A percentile compares a stretch with the other conserved stretches of the same genome.
These are phyloP conservation scores for Merodon equestris DNA, from an alignment of 2,888 invertebrate species.

Conservation along the genomic window DNA sequence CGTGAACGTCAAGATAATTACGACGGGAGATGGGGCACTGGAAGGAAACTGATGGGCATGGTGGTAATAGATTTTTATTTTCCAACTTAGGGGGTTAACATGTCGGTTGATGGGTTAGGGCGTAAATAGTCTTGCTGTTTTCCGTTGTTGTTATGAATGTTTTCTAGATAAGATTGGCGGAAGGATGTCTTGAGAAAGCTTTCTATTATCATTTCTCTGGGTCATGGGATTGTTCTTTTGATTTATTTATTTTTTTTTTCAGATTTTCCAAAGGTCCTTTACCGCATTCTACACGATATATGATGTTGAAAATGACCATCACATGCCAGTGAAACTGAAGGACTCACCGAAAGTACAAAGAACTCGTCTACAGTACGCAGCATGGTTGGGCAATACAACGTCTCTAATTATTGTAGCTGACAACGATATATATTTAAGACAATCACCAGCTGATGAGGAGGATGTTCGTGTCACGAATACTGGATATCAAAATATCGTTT, in stretches of 20 bases:
- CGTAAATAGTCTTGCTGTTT: too few species aligned
- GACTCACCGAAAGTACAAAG: conserved; percentile 84
- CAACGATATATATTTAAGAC: conserved; percentile 93
- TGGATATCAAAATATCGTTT: conserved; percentile 88
- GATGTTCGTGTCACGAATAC: conserved; percentile 87
- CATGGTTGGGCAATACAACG: conserved; percentile 89
- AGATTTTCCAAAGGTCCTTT: conserved; percentile 92
- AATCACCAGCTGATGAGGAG: conserved; percentile 84
- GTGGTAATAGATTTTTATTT: too few species aligned
- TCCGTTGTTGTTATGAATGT: too few species aligned
- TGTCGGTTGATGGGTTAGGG: too few species aligned
- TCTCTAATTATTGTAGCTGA: conserved; percentile 89
- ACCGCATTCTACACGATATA: conserved; percentile 94
- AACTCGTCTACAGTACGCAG: conserved; percentile 89
- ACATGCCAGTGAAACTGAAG: conserved; percentile 90
- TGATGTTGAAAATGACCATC: conserved; percentile 94
- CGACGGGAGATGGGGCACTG: too few species aligned
- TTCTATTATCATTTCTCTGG: too few species aligned
- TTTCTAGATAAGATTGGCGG: too few species aligned
- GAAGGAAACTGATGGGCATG: too few species aligned
- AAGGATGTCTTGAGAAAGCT: too few species aligned
- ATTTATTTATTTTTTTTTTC: conserved; percentile 76
- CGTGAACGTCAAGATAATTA: too few species aligned
- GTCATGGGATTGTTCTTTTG: neutral
- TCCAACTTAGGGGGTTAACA: too few species aligned